Conservation (phyloP, 1,140 invertebrate species). For the Drosophila orena region DNA sequence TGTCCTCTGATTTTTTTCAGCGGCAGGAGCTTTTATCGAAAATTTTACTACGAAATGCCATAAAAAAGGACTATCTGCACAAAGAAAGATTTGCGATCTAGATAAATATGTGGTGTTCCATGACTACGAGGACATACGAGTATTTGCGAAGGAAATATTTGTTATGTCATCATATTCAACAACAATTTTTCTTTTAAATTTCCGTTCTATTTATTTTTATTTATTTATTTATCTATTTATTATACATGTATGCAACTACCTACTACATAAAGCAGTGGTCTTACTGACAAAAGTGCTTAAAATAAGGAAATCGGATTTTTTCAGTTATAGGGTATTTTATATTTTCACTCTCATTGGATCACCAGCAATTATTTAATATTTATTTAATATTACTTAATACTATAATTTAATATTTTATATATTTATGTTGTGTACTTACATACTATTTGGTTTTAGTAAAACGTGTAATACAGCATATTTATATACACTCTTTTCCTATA, state of each 20-base stretch:
- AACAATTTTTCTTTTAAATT: not conserved
- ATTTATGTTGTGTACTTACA: not conserved
- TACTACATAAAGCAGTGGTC: not conserved
- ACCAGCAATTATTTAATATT: too few species aligned
- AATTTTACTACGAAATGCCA: conserved; percentile 34
- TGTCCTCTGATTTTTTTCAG: conserved; percentile 33
- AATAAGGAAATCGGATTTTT: too few species aligned
- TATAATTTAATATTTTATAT: too few species aligned
- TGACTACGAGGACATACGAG: not conserved
- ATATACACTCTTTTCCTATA: not conserved
- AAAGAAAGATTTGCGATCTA: not conserved
- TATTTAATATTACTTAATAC: too few species aligned
- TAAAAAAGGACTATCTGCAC: conserved; percentile 15
- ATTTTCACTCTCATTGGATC: not conserved
- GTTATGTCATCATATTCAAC: too few species aligned
- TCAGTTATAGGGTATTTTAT: too few species aligned
- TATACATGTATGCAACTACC: not conserved
- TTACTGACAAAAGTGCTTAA: not conserved
- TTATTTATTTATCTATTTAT: too few species aligned
- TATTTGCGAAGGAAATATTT: too few species aligned
- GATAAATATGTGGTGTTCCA: not conserved
- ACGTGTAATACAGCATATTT: not conserved
- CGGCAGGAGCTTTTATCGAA: conserved; percentile 38
- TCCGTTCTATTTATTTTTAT: not conserved
- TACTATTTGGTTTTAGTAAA: too few species aligned